These are phyloP conservation scores for Euura lappo DNA, from an alignment of 1,140 invertebrate genomes.

Conservation along the genomic window DNA sequence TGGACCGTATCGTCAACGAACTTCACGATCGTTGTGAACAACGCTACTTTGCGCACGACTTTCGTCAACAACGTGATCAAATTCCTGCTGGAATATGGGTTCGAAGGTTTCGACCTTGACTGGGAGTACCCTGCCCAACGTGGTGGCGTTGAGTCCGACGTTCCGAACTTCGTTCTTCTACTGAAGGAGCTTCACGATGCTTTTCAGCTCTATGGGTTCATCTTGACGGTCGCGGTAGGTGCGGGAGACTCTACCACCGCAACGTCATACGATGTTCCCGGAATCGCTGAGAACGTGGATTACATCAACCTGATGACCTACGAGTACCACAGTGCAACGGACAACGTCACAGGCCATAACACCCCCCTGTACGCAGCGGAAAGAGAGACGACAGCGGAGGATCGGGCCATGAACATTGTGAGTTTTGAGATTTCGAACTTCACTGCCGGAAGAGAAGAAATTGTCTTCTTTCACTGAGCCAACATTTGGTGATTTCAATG, in stretches of 20 bases:
- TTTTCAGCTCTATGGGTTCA: constrained; percentile 60
- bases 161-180: constrained; percentile 59
- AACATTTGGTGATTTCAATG: background rate
- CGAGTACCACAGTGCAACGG: constrained; percentile 71
- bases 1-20: constrained; percentile 77
- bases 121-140: constrained; percentile 35
- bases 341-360: constrained; percentile 52
- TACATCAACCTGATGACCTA: constrained; percentile 75
- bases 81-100: constrained; percentile 38
- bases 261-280: constrained; percentile 66
- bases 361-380: constrained; percentile 61
- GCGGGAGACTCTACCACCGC: constrained; percentile 61
- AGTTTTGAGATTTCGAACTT: constrained; percentile 52
- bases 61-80: constrained; percentile 43
- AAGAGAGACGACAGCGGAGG: constrained; percentile 11
- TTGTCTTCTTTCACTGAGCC: background rate
- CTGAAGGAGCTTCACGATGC: constrained; percentile 65
- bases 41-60: constrained; percentile 27
- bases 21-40: constrained; percentile 61
- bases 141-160: constrained; percentile 53
- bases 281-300: constrained; percentile 62
- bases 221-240: constrained; percentile 70
- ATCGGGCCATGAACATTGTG: background rate
- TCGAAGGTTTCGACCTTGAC: constrained; percentile 56
- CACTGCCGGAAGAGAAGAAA: constrained; percentile 43